A percentile compares a stretch with the other conserved stretches of the same genome.
Evolutionary conservation across 2,113 vertebrate species (phyloP).

Genomic region (Euleptes europaea): DNA sequence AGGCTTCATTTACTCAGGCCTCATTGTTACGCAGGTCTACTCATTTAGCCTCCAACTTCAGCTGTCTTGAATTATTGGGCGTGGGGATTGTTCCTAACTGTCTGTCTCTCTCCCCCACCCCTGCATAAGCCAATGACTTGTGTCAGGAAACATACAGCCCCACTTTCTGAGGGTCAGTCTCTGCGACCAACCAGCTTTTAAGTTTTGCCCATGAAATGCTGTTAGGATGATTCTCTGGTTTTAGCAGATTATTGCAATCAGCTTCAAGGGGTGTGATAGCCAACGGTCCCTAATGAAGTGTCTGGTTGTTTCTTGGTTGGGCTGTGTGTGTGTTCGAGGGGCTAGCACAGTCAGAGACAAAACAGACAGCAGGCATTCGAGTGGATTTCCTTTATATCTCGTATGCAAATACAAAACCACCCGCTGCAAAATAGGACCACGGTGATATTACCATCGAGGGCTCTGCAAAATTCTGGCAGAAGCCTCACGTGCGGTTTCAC

Average conservation of each 20-base stretch:
- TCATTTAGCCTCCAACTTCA: no score
- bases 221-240: not conserved
- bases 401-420: not conserved
- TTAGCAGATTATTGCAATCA: not conserved
- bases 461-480: not conserved
- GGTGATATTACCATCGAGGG: not conserved
- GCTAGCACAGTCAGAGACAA: not conserved
- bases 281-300: not conserved
- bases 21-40: no score
- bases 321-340: no score
- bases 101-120: no score
- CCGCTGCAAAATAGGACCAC: not conserved
- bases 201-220: not conserved
- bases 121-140: no score
- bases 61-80: no score
- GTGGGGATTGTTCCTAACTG: no score
- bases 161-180: not conserved
- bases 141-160: not conserved
- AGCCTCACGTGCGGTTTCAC: not conserved
- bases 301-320: not conserved
- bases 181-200: not conserved
- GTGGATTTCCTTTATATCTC: not conserved
- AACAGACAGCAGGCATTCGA: slow-evolving; percentile 1
- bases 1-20: no score
- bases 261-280: not conserved